phyloP scores from a whole-genome alignment of 2,797 vertebrate species.

The Sparus aurata region DNA sequence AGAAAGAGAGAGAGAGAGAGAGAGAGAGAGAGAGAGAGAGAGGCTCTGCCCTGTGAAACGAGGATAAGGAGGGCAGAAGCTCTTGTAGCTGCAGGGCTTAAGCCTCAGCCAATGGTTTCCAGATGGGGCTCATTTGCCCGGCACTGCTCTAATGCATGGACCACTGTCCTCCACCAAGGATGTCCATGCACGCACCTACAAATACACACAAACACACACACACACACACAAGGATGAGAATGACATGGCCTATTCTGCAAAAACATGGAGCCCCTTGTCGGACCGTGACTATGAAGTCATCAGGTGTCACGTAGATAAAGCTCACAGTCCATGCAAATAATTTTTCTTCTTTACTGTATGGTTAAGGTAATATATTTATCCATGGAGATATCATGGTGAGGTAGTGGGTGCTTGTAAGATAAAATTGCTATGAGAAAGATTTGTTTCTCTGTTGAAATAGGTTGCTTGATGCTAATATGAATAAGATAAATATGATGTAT shows the following conservation, averaged over 20 bases:
- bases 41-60: slow-evolving; percentile 66
- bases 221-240: not conserved
- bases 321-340: no score
- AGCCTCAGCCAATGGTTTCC: slow-evolving; percentile 92
- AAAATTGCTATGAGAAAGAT: no score
- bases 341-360: no score
- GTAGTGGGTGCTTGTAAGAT: no score
- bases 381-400: no score
- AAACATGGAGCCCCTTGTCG: not conserved
- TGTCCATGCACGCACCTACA: slow-evolving; percentile 45
- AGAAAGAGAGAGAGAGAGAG: slow-evolving; percentile 34
- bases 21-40: slow-evolving; percentile 20
- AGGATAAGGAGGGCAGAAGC: slow-evolving; percentile 88
- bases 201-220: slow-evolving; percentile 37
- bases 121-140: slow-evolving; percentile 93
- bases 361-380: no score
- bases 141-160: slow-evolving; percentile 63
- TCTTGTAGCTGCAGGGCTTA: slow-evolving; percentile 84
- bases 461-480: no score
- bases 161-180: slow-evolving; percentile 70
- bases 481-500: no score
- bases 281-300: no score
- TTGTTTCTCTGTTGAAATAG: no score
- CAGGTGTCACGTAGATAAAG: no score
- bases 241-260: no score